These are phyloP conservation scores for Austrofundulus limnaeus DNA, from an alignment of 2,113 vertebrate species.

Conservation along the genomic window DNA sequence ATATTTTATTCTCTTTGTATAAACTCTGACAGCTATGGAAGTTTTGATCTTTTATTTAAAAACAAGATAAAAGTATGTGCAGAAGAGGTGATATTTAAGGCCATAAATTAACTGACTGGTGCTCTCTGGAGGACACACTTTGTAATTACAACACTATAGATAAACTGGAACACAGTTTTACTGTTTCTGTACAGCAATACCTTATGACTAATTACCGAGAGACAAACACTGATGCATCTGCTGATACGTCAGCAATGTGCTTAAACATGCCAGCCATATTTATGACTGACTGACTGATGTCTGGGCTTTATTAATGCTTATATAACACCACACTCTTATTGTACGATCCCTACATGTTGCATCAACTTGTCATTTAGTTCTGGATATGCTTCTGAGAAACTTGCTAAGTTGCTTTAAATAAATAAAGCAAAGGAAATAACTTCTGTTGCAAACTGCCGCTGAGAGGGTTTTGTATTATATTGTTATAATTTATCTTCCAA, in stretches of 20 bases:
- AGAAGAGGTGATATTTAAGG: background rate
- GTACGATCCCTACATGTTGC: background rate
- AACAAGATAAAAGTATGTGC: background rate
- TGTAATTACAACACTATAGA: background rate
- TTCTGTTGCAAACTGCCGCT: background rate
- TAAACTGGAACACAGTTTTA: background rate
- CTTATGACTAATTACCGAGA: background rate
- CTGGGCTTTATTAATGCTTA: background rate
- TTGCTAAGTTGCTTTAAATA: background rate
- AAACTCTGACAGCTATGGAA: background rate
- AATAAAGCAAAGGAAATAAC: background rate
- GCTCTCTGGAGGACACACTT: conserved; percentile 10
- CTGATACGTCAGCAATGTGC: background rate
- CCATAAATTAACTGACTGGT: background rate
- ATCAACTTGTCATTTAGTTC: background rate
- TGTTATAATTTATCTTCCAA: background rate
- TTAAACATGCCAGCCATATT: background rate
- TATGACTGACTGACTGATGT: background rate
- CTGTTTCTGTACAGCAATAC: background rate
- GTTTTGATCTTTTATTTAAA: background rate
- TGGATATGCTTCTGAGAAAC: background rate
- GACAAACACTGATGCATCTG: background rate
- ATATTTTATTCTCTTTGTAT: background rate
- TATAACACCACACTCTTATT: background rate
- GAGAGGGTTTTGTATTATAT: background rate